Evolutionary conservation across 2,797 vertebrate genomes (phyloP).

Genomic region (Syngnathus rostellatus): DNA sequence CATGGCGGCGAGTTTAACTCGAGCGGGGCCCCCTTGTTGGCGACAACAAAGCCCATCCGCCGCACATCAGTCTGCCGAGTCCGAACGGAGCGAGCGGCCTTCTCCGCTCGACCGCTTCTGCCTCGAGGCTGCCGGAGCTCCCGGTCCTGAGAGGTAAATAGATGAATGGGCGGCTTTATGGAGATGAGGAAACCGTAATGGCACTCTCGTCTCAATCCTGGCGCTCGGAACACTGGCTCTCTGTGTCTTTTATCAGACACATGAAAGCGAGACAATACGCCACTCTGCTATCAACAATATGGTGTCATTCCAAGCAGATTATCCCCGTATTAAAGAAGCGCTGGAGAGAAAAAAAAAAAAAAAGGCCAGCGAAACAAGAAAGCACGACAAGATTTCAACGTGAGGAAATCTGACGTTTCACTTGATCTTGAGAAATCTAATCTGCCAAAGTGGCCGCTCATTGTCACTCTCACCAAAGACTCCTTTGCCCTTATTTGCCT

Average conservation of each 20-base stretch:
- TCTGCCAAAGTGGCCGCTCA: slow-evolving; percentile 28
- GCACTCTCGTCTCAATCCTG: slow-evolving; percentile 57
- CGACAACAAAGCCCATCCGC: slow-evolving; percentile 65
- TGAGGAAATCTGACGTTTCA: slow-evolving; percentile 50
- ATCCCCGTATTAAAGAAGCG: slow-evolving; percentile 65
- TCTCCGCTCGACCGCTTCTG: slow-evolving; percentile 61
- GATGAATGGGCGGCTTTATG: slow-evolving; percentile 70
- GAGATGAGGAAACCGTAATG: slow-evolving; percentile 67
- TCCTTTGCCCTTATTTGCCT: not conserved
- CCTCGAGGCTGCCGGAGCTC: slow-evolving; percentile 52
- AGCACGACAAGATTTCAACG: slow-evolving; percentile 49
- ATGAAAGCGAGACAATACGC: slow-evolving; percentile 68
- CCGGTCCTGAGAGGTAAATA: slow-evolving; percentile 64
- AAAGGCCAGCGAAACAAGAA: slow-evolving; percentile 44
- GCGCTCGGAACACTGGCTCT: slow-evolving; percentile 63
- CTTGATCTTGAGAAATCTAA: slow-evolving; percentile 55
- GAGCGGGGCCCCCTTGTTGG: slow-evolving; percentile 58
- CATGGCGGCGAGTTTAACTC: slow-evolving; percentile 63
- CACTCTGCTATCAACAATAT: slow-evolving; percentile 70
- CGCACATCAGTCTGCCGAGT: slow-evolving; percentile 57
- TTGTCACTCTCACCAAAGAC: slow-evolving; percentile 27
- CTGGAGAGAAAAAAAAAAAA: slow-evolving; percentile 7
- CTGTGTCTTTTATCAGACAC: slow-evolving; percentile 69
- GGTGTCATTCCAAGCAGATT: slow-evolving; percentile 72
- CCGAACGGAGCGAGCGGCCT: slow-evolving; percentile 55